Conservation (phyloP, 2,888 invertebrate species). For the Ischnus inquisitorius region DNA sequence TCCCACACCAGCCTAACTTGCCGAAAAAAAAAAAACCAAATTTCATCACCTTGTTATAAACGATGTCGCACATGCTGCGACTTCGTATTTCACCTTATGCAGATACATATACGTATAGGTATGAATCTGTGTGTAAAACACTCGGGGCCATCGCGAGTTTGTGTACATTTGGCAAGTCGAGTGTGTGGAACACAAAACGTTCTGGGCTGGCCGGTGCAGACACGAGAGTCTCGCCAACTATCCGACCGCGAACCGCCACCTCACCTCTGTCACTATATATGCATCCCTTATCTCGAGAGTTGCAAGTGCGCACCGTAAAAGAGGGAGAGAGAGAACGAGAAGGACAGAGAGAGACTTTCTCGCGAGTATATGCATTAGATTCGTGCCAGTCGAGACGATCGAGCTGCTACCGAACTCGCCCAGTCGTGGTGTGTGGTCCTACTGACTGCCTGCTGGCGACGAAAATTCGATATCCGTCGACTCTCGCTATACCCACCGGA, state of each 20-base stretch:
- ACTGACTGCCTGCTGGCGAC: slow-evolving; percentile 58
- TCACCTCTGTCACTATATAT: slow-evolving; percentile 27
- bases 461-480: slow-evolving; percentile 70
- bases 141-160: slow-evolving; percentile 1
- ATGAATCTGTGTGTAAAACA: background rate
- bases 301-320: slow-evolving; percentile 30
- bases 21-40: background rate
- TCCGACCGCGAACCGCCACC: slow-evolving; percentile 53
- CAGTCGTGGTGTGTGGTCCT: slow-evolving; percentile 20
- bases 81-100: slow-evolving; percentile 37
- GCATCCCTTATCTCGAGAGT: slow-evolving; percentile 60
- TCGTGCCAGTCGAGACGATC: slow-evolving; percentile 42
- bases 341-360: slow-evolving; percentile 36
- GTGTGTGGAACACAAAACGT: slow-evolving; percentile 27
- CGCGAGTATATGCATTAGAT: slow-evolving; percentile 53
- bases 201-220: slow-evolving; percentile 27
- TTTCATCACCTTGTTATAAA: slow-evolving; percentile 35
- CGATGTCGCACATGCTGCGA: slow-evolving; percentile 44
- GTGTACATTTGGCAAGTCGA: slow-evolving; percentile 29
- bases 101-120: too few relatives aligned
- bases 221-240: slow-evolving; percentile 65
- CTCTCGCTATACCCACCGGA: background rate
- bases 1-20: slow-evolving; percentile 34
- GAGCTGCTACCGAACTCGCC: slow-evolving; percentile 32
- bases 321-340: slow-evolving; percentile 18